A percentile compares a stretch with the other conserved stretches of the same genome.
phyloP scores from a whole-genome alignment of 1,140 invertebrate species.

The Leptinotarsa lineolata region DNA sequence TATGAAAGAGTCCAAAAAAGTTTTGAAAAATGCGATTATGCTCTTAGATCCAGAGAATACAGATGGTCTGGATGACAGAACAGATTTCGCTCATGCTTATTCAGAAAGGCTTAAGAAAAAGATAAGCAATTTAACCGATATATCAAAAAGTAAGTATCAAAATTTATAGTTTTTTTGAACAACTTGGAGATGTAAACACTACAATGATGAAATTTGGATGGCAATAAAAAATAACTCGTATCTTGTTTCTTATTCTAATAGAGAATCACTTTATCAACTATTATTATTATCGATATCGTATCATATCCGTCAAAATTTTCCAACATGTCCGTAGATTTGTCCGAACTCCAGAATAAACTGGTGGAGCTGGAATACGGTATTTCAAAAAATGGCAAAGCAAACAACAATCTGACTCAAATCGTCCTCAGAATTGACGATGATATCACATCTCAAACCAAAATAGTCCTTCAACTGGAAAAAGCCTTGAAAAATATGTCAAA shows the following conservation, averaged over 20 bases:
- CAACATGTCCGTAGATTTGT: constrained; percentile 34
- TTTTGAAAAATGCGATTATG: constrained; percentile 64
- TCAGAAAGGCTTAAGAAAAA: constrained; percentile 46
- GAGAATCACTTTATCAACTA: too few species aligned
- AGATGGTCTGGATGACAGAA: constrained; percentile 58
- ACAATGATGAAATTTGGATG: not conserved
- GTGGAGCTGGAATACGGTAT: constrained; percentile 40
- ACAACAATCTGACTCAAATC: constrained; percentile 41
- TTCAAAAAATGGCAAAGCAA: constrained; percentile 40
- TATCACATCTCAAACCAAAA: constrained; percentile 29
- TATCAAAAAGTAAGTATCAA: constrained; percentile 38
- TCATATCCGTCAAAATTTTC: too few species aligned
- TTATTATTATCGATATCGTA: too few species aligned
- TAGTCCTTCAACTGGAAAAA: constrained; percentile 45
- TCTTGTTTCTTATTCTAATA: constrained; percentile 10
- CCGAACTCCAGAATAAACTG: constrained; percentile 35
- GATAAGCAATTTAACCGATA: constrained; percentile 42
- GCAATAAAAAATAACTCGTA: constrained; percentile 10
- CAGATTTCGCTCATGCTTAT: constrained; percentile 47
- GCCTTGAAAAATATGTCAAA: constrained; percentile 57
- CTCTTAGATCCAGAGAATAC: constrained; percentile 56
- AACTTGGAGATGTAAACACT: not conserved
- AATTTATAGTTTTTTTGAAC: not conserved
- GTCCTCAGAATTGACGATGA: constrained; percentile 38
- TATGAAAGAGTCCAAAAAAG: constrained; percentile 67